A percentile compares a stretch with the other conserved stretches of the same genome.
Evolutionary conservation across 2,888 invertebrate genomes (phyloP).

Genomic region (Calliopum simillimum): DNA sequence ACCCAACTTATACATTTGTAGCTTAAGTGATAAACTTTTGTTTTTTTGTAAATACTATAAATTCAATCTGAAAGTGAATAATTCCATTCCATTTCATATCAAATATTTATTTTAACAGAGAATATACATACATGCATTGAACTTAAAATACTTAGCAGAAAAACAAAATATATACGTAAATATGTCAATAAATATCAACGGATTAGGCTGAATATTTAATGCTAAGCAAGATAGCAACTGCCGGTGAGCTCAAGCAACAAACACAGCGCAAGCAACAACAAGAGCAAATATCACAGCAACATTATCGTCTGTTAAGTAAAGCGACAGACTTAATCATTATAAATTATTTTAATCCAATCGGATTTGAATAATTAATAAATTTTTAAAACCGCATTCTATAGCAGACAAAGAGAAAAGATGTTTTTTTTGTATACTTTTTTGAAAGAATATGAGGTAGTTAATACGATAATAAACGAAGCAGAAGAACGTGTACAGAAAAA

Average conservation of each 20-base stretch:
- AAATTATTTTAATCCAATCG: constrained; percentile 69
- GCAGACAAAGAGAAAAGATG: constrained; percentile 15
- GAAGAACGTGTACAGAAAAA: constrained; percentile 31
- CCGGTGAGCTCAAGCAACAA: constrained; percentile 32
- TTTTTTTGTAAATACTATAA: no score
- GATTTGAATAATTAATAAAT: constrained; percentile 69
- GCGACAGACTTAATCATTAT: constrained; percentile 57
- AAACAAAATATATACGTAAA: no score
- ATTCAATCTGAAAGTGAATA: no score
- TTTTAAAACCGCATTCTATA: constrained; percentile 41
- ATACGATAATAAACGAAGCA: constrained; percentile 17
- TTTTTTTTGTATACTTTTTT: neutral
- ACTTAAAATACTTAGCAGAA: constrained; percentile 6
- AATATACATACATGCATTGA: constrained; percentile 4
- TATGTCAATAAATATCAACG: constrained; percentile 35
- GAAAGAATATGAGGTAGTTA: neutral
- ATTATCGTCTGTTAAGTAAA: constrained; percentile 39
- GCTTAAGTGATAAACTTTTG: no score
- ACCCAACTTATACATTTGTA: no score
- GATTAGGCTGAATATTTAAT: constrained; percentile 27
- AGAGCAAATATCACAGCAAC: constrained; percentile 38
- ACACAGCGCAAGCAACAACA: constrained; percentile 25
- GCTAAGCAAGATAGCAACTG: constrained; percentile 10
- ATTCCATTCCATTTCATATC: no score
- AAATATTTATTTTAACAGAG: no score